These are phyloP conservation scores for Dolichallabes microphthalmus DNA, from an alignment of 2,113 vertebrate genomes.

Conservation along the genomic window DNA sequence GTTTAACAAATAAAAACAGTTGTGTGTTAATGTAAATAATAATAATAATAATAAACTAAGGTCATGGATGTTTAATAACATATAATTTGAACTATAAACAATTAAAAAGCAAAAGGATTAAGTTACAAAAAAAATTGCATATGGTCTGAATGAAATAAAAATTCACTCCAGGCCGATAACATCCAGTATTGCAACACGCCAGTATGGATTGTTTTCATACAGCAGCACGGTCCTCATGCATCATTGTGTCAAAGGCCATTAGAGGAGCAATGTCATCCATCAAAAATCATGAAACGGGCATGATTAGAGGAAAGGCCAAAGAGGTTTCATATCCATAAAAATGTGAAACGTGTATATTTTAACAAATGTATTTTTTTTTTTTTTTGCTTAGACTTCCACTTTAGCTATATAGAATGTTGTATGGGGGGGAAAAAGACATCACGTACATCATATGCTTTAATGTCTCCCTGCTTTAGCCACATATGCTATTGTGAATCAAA, in stretches of 20 bases:
- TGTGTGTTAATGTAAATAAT: not conserved
- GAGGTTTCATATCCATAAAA: not conserved
- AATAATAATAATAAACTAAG: not conserved
- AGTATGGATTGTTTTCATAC: not conserved
- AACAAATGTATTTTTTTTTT: not conserved
- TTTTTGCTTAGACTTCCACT: not conserved
- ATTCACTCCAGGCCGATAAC: not conserved
- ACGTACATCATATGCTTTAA: slow-evolving; percentile 8
- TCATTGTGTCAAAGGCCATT: not conserved
- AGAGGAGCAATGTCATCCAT: not conserved
- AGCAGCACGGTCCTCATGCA: not conserved
- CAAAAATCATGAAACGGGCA: not conserved
- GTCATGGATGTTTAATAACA: not conserved
- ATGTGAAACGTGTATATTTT: not conserved
- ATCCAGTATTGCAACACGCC: not conserved
- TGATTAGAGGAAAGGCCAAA: not conserved
- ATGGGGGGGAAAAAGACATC: not conserved
- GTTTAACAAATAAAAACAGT: not conserved
- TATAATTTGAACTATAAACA: not conserved
- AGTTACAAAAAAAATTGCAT: not conserved
- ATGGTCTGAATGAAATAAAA: not conserved
- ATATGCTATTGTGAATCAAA: slow-evolving; percentile 3
- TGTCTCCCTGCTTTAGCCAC: slow-evolving; percentile 3
- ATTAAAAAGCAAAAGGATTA: not conserved
- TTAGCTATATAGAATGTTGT: not conserved